A percentile compares a stretch with the other conserved stretches of the same genome.
Evolutionary conservation across 2,797 vertebrate species (phyloP).

Genomic region (Triplophysa yarkandensis): DNA sequence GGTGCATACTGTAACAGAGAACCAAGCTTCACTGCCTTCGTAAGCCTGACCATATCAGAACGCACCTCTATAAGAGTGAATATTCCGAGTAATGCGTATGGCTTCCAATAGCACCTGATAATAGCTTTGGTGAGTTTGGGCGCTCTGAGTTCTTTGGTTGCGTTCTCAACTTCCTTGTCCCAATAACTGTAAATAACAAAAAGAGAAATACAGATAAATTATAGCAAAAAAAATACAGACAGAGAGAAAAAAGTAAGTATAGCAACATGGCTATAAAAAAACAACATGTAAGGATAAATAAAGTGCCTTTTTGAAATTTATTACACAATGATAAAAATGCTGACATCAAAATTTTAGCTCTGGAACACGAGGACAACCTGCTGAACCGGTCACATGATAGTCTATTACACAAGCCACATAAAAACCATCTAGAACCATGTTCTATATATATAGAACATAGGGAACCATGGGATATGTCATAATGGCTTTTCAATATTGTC

Average conservation of each 20-base stretch:
- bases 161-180: slow-evolving; percentile 83
- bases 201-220: neutral
- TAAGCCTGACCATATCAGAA: neutral
- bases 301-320: neutral
- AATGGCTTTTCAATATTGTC: neutral
- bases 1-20: neutral
- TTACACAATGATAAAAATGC: neutral
- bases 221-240: neutral
- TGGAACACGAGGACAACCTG: neutral
- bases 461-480: neutral
- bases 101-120: slow-evolving; percentile 88
- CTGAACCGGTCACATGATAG: neutral
- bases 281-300: too few species aligned
- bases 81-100: slow-evolving; percentile 84
- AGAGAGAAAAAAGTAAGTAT: too few species aligned
- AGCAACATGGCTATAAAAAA: neutral
- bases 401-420: neutral
- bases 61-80: slow-evolving; percentile 88
- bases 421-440: too few species aligned
- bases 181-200: slow-evolving; percentile 76
- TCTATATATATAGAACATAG: neutral
- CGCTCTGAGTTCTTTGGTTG: slow-evolving; percentile 74
- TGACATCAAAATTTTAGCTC: neutral
- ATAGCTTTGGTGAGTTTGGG: slow-evolving; percentile 85
- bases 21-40: neutral